Evolutionary conservation across 2,797 vertebrate species (phyloP).

Genomic region (Syncerus caffer): DNA sequence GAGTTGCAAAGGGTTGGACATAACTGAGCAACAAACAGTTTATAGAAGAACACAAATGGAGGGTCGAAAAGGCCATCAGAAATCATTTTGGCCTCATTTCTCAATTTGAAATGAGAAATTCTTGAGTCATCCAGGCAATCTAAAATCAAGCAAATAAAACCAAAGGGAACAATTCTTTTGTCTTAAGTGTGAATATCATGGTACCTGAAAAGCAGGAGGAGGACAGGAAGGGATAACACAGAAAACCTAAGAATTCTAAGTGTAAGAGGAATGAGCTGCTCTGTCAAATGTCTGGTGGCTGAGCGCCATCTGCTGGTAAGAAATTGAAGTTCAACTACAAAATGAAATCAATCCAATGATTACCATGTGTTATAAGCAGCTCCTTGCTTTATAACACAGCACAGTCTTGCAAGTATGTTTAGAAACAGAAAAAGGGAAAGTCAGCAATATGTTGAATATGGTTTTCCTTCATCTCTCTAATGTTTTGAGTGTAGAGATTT

Average conservation of each 20-base stretch:
- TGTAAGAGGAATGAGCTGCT: not conserved
- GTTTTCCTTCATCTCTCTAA: not conserved
- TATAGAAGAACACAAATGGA: not conserved
- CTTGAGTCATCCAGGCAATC: not conserved
- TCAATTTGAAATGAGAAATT: not conserved
- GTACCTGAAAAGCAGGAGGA: not conserved
- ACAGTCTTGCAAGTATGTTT: not conserved
- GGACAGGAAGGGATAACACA: not conserved
- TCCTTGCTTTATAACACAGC: not conserved
- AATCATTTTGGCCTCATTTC: not conserved
- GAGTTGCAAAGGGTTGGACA: not conserved
- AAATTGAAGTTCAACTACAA: not conserved
- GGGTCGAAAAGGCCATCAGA: not conserved
- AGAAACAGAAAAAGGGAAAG: not conserved
- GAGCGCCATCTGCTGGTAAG: conserved; percentile 78
- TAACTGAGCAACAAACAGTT: not conserved
- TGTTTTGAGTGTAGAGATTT: not conserved
- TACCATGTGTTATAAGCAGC: not conserved
- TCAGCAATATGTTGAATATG: not conserved
- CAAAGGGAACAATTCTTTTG: not conserved
- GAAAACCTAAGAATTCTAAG: not conserved
- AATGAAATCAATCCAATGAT: not conserved
- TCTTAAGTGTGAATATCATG: not conserved
- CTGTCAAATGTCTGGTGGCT: not conserved
- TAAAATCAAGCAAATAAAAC: conserved; percentile 5